Evolutionary conservation across 2,888 invertebrate genomes (phyloP), one percentile per base, ranked within the genome.

Genomic region (Trachelus troglodyta): DNA sequence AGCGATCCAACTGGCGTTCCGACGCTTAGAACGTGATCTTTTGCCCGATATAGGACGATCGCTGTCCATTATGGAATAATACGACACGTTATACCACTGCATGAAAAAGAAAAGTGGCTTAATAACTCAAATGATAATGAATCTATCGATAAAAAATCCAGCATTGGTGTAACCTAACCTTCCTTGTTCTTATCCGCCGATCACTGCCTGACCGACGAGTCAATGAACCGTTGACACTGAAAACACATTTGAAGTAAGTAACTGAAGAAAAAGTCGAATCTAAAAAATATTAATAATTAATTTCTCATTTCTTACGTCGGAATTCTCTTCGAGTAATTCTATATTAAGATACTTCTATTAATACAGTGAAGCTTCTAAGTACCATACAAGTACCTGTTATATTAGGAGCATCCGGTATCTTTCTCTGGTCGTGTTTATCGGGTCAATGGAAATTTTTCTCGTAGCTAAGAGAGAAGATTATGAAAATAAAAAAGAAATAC

Each of bases 1-100:
- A 79, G 84, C 83, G 76, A 79, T 71, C 71, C 71, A 30, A 15
- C 71, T 31, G 31, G 4, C 71, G 71, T 33, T 1, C 30, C 71
- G 71, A 33, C 71, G 71, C 33, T 12, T 30, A 71, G 71, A 71
- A 34, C 71, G 71, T 33, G 71, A 71, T 71, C 71, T 71, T 71
- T 30, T 12, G 12, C 71, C 71, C 31, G 71, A 31, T 71, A 34
- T 56, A 56, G 23, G 40, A 56, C 40, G 40, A 56, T 56, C 23
- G 23, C 15, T 6, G 40, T 40, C 23, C 23, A 23, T 23, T 23
- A 56, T 56, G 40, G 23, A 23, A 56, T 56, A 23, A 56, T 23
- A 9, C 40, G 40, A 9, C 23, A 9, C 23, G 40, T 23, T 23
- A 23, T 56, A 56, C 9, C 15, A 23, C 40, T 23, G 23, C 23